phyloP scores from a whole-genome alignment of 2,888 invertebrate species.

The Lampropteryx suffumata region DNA sequence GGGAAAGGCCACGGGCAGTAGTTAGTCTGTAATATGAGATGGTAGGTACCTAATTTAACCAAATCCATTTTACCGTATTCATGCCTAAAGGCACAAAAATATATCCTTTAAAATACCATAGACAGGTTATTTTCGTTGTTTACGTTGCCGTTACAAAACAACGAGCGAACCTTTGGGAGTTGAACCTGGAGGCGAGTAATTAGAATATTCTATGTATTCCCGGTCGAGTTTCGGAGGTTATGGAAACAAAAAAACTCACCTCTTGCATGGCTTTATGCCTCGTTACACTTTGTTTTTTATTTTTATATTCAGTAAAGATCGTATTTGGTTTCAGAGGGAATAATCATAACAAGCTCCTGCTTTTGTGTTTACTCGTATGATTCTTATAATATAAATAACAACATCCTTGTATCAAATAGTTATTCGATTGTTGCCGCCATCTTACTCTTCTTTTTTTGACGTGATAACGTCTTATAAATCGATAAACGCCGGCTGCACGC shows the following conservation, averaged over 20 bases:
- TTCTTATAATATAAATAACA: no score
- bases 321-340: neutral
- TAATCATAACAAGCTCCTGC: neutral
- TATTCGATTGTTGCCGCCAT: no score
- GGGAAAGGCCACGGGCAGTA: no score
- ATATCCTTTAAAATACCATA: conserved; percentile 25
- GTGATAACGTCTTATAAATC: no score
- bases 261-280: conserved; percentile 24
- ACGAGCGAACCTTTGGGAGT: conserved; percentile 26
- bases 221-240: conserved; percentile 37
- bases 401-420: no score
- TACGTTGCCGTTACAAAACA: conserved; percentile 45
- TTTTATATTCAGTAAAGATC: neutral
- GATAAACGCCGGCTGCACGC: no score
- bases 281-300: conserved; percentile 9
- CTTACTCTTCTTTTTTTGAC: no score
- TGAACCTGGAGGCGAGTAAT: conserved; percentile 49
- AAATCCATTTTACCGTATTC: conserved; percentile 24
- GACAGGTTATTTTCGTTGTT: conserved; percentile 37
- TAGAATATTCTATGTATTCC: conserved; percentile 46
- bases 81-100: conserved; percentile 36
- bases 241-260: conserved; percentile 31
- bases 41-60: conserved; percentile 3
- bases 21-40: no score
- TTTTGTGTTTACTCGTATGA: neutral